A percentile compares a stretch with the other conserved stretches of the same genome.
phyloP scores from a whole-genome alignment of 2,888 invertebrate genomes.

The Chymomyza procnemis region DNA sequence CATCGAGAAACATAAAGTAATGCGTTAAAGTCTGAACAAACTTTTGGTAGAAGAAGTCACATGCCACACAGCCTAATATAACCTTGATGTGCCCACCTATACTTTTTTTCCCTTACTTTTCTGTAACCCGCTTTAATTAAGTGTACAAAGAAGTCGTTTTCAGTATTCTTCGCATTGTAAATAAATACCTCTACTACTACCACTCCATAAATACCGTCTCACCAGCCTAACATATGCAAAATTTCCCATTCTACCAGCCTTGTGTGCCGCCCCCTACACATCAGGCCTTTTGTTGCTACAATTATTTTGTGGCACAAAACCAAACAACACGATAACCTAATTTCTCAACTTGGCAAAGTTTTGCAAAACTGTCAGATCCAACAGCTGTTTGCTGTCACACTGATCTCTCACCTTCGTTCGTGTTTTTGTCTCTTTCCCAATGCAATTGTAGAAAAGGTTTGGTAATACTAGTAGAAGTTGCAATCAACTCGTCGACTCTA shows the following conservation, averaged over 20 bases:
- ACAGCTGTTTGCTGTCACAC: conserved; percentile 66
- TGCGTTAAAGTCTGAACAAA: no score
- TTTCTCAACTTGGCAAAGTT: conserved; percentile 37
- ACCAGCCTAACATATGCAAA: neutral
- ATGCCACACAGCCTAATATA: no score
- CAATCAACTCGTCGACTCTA: conserved; percentile 27
- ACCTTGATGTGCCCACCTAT: no score
- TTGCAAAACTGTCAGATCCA: conserved; percentile 23
- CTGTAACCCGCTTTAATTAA: no score
- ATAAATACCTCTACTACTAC: neutral
- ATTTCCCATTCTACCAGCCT: neutral
- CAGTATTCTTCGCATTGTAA: neutral
- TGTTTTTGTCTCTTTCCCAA: conserved; percentile 28
- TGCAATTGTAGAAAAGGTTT: conserved; percentile 32
- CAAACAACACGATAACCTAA: conserved; percentile 48
- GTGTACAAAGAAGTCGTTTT: no score
- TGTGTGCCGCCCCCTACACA: neutral
- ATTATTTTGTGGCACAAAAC: conserved; percentile 28
- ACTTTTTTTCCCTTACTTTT: no score
- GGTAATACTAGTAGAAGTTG: conserved; percentile 29
- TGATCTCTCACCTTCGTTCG: conserved; percentile 54
- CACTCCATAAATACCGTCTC: neutral
- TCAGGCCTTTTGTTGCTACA: neutral
- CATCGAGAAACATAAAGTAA: no score
- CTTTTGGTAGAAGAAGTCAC: no score